Evolutionary conservation across 2,888 invertebrate species (phyloP).

Genomic region (Mythimna pallens): DNA sequence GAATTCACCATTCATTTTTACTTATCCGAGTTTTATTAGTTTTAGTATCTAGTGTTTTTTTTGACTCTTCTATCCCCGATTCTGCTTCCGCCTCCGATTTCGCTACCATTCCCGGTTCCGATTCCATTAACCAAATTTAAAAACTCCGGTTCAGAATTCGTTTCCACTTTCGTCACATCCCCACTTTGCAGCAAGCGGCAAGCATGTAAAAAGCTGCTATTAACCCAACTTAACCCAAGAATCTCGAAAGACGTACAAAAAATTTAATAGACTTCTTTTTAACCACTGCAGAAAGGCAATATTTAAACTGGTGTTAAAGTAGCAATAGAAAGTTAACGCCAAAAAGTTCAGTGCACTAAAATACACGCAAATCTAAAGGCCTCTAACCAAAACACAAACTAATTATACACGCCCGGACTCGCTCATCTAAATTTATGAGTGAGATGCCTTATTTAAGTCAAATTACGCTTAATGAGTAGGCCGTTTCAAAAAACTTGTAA

Average conservation of each 20-base stretch:
- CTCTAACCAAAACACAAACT: conserved; percentile 61
- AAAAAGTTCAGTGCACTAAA: conserved; percentile 1
- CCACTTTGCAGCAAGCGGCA: too few relatives aligned
- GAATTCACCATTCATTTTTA: too few relatives aligned
- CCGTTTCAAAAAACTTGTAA: conserved; percentile 59
- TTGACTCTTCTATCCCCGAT: too few relatives aligned
- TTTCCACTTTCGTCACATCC: too few relatives aligned
- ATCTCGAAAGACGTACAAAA: too few relatives aligned
- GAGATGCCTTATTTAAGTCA: conserved; percentile 71
- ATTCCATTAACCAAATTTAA: too few relatives aligned
- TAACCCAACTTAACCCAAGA: background rate
- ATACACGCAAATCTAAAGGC: background rate
- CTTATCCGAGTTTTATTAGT: too few relatives aligned
- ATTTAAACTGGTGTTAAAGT: background rate
- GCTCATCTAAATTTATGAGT: conserved; percentile 71
- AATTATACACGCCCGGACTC: conserved; percentile 67
- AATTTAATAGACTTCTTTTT: background rate
- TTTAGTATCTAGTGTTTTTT: too few relatives aligned
- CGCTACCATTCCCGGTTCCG: too few relatives aligned
- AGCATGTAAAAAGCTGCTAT: background rate
- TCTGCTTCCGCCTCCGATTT: too few relatives aligned
- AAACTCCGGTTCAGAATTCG: too few relatives aligned
- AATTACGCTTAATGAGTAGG: conserved; percentile 70
- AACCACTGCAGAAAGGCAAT: background rate
- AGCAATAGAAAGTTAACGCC: background rate